Evolutionary conservation across 2,888 invertebrate species (phyloP).

Genomic region (Rhamnusium bicolor): DNA sequence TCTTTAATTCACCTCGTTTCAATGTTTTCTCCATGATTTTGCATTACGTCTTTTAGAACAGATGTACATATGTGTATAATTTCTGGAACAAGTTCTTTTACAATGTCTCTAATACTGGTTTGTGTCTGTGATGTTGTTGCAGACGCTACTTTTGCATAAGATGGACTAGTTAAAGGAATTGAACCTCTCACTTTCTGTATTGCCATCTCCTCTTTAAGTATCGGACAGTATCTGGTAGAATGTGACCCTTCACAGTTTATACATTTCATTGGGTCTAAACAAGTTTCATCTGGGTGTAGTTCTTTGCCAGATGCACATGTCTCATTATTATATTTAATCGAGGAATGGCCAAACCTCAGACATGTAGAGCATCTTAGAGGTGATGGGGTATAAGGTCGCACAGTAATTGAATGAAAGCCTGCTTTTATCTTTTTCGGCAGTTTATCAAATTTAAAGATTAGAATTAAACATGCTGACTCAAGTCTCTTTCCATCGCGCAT

Average conservation of each 20-base stretch:
- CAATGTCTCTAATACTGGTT: background rate
- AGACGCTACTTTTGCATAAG: no score
- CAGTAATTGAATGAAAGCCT: background rate
- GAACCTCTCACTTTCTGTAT: no score
- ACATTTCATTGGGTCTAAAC: background rate
- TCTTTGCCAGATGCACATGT: no score
- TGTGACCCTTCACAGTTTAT: background rate
- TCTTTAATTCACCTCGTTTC: no score
- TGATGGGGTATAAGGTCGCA: background rate
- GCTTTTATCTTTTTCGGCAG: background rate
- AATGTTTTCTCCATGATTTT: no score
- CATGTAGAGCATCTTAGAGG: background rate
- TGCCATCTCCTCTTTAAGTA: background rate
- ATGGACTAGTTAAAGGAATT: no score
- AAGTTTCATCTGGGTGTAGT: background rate
- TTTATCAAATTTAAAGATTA: background rate
- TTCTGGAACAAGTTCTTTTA: background rate
- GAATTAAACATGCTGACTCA: no score
- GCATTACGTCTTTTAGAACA: no score
- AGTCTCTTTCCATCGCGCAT: no score
- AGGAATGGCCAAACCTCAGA: background rate
- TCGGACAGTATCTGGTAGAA: background rate
- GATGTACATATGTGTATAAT: no score
- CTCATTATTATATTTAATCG: no score
- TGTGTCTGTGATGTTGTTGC: background rate